Percentiles rank a stretch among this genome's conserved stretches.
Conservation (phyloP, 2,113 vertebrate genomes). For the Syngnathoides biaculeatus region DNA sequence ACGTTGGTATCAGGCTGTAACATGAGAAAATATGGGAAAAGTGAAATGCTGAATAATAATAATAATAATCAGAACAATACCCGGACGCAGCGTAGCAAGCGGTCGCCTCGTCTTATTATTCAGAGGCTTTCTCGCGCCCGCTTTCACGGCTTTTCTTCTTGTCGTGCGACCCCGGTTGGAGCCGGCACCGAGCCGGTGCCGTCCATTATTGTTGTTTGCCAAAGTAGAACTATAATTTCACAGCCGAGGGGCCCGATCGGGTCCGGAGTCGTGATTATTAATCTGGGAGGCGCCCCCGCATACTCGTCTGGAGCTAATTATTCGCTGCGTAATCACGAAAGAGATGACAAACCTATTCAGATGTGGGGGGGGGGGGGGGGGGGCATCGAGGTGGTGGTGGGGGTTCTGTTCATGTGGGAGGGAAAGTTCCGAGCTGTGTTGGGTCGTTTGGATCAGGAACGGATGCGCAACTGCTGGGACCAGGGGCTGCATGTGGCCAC, state of each 20-base stretch:
- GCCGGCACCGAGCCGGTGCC: slow-evolving; percentile 41
- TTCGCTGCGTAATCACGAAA: slow-evolving; percentile 83
- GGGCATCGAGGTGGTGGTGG: slow-evolving; percentile 53
- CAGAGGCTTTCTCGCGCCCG: neutral
- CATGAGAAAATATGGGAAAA: neutral
- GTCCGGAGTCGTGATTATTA: slow-evolving; percentile 73
- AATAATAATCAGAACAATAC: neutral
- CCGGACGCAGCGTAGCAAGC: slow-evolving; percentile 51
- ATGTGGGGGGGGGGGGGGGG: slow-evolving; percentile 50
- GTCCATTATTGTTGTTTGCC: slow-evolving; percentile 75
- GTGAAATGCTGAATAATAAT: neutral
- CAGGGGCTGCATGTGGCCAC: too few species aligned
- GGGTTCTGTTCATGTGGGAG: too few species aligned
- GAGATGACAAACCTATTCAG: slow-evolving; percentile 72
- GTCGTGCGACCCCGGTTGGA: slow-evolving; percentile 34
- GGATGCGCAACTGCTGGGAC: too few species aligned
- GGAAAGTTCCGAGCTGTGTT: too few species aligned
- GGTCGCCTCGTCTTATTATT: neutral
- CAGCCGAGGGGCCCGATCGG: slow-evolving; percentile 69
- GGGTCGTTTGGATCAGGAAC: too few species aligned
- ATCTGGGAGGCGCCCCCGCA: slow-evolving; percentile 63
- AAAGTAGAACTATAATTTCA: slow-evolving; percentile 77
- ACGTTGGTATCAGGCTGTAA: too few species aligned
- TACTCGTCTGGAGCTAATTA: slow-evolving; percentile 71
- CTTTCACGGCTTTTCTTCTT: slow-evolving; percentile 16